Evolutionary conservation across 2,888 invertebrate species (phyloP), one percentile per base, ranked within the genome.

Genomic region (Drosophila neotestacea): DNA sequence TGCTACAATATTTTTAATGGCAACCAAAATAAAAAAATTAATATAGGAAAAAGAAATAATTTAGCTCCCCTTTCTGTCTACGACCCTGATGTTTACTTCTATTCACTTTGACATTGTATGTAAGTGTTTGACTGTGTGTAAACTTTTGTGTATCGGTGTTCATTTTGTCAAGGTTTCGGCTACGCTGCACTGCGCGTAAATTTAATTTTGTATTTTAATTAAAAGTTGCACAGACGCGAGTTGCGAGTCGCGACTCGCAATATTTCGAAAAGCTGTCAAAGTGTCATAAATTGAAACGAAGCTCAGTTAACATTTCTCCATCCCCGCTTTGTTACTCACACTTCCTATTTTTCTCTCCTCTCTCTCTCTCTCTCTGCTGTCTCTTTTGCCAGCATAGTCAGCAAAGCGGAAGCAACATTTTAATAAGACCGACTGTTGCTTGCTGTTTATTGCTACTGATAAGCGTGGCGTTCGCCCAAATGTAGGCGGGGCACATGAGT

Each of bases 361-460:
- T 7, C 10, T 30, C 28, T 34, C 16, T 41, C 30, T 13, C 51
- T 7, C 32, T 7, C 5, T 48, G 0, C 44, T n/a, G 22, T 27
- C 38, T 16, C 44, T 55, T 42, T 13, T 75, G 48, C 10, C 28
- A 34, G 34, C 39, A 30, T 46, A 59, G 48, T 41, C 75, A 78
- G 66, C 67, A 72, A 70, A 75, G 79, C 84, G 84, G 88, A 84
- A 86, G 84, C 66, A 67, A 76, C 63, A 54, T 44, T 73, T 85
- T n/a, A 77, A 65, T 54, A 70, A 73, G 66, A 66, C 67, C 63
- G 62, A 52, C 70, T 80, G 74, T 70, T 77, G 70, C 58, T 73
- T 44, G 67, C 71, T 88, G 77, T 79, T 88, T 85, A 85, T 82
- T 67, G 81, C 84, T 55, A 85, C 86, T 84, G 84, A 84, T 84